Evolutionary conservation across 2,888 invertebrate genomes (phyloP), one percentile per base, ranked within the genome.

Genomic region (Erannis defoliaria): DNA sequence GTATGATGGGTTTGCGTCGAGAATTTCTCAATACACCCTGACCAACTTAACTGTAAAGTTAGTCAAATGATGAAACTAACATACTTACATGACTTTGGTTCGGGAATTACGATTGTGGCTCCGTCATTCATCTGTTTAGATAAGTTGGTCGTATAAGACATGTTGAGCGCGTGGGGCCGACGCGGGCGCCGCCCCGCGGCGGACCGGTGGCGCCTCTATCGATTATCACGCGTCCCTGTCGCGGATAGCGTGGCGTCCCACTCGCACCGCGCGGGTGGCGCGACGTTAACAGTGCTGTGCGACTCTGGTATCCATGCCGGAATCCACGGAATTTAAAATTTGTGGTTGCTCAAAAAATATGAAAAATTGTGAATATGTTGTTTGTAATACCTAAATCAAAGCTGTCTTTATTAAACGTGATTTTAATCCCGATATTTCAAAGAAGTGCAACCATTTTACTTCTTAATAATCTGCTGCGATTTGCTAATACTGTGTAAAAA

Each of bases 131-230:
- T 1, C 2, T 31, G 3, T 6, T 1, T 0, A 31, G 19, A 46
- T 18, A 46, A 31, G 18, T 46, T 46, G 31, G 46, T 46, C 6
- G 31, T 26, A 19, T 19, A 90, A 90, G 88, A 84, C 78, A 83
- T 82, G 84, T 79, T 67, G 85, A 75, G 85, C 88, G 88, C 86
- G 90, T 89, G 92, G 90, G 89, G 89, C 86, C 88, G 78, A 73
- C 87, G 85, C 85, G 81, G 84, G 86, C 88, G 88, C 88, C 87
- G 88, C 89, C 87, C 88, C 84, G 87, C 81, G 83, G 86, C 84
- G 85, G 77, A 74, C 73, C 84, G 76, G 86, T 86, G 88, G 88
- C 89, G 88, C 89, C 89, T 87, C 82, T 77, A 83, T 84, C 85
- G 86, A 85, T 85, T 85, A 85, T 84, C 67, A 46, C 56, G 62